Evolutionary conservation across 1,140 invertebrate species (phyloP).

Genomic region (Aethina tumida): DNA sequence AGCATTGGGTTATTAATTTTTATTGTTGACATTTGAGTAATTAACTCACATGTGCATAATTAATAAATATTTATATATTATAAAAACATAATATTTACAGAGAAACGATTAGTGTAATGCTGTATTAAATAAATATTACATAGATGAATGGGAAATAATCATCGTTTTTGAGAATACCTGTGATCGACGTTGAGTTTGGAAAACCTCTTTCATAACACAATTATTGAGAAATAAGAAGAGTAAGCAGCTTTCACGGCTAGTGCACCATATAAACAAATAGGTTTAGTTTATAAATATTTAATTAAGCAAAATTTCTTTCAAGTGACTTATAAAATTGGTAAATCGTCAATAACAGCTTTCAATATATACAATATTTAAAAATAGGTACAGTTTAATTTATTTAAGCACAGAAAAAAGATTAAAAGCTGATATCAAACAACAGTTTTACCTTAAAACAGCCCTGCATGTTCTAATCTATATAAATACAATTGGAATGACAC

Average conservation of each 20-base stretch:
- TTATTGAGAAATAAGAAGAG: conserved; percentile 11
- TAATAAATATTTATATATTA: conserved; percentile 36
- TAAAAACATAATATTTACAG: conserved; percentile 38
- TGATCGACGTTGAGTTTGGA: background rate
- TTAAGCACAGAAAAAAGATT: conserved; percentile 3
- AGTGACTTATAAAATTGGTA: conserved; percentile 17
- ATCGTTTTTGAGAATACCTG: conserved; percentile 1
- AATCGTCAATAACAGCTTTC: conserved; percentile 8
- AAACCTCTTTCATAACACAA: conserved; percentile 12
- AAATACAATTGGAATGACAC: conserved; percentile 34
- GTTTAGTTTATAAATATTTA: conserved; percentile 17
- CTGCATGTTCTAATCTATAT: conserved; percentile 30
- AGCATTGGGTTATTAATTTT: conserved; percentile 28
- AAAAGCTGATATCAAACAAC: conserved; percentile 10
- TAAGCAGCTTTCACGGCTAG: conserved; percentile 14
- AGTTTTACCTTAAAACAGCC: conserved; percentile 24
- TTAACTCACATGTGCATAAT: conserved; percentile 29
- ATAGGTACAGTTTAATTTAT: conserved; percentile 8
- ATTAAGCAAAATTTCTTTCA: conserved; percentile 17
- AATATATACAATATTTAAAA: conserved; percentile 9
- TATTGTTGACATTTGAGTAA: conserved; percentile 29
- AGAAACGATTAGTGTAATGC: conserved; percentile 30
- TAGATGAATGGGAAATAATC: conserved; percentile 1
- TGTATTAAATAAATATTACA: conserved; percentile 17
- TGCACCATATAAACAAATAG: conserved; percentile 18